Percentiles rank a stretch among this genome's conserved stretches.
Evolutionary conservation across 2,888 invertebrate genomes (phyloP).

Genomic region (Serripes groenlandicus): DNA sequence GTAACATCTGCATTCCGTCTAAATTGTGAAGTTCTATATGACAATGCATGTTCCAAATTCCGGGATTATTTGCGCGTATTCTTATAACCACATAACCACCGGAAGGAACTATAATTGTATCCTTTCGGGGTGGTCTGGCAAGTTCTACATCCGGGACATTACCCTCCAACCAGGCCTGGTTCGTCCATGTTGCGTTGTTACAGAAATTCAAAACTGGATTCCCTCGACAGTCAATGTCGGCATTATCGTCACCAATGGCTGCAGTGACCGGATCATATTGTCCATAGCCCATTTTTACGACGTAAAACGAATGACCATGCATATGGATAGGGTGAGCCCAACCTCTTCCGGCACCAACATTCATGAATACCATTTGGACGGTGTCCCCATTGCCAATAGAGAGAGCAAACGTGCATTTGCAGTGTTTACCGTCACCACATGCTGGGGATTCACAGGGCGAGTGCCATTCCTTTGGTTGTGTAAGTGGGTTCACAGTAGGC

Average conservation of each 20-base stretch:
- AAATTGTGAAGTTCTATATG: constrained; percentile 80
- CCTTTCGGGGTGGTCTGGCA: constrained; percentile 78
- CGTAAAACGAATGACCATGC: constrained; percentile 83
- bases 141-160: constrained; percentile 77
- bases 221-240: constrained; percentile 70
- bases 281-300: constrained; percentile 81
- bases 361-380: constrained; percentile 78
- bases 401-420: constrained; percentile 77
- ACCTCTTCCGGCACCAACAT: constrained; percentile 77
- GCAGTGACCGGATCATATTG: constrained; percentile 63
- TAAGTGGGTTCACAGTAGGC: constrained; percentile 71
- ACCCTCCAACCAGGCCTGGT: constrained; percentile 76
- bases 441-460: constrained; percentile 68
- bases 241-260: constrained; percentile 66
- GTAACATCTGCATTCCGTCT: constrained; percentile 82
- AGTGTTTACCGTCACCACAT: constrained; percentile 70
- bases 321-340: constrained; percentile 83
- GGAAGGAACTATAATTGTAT: constrained; percentile 83
- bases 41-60: constrained; percentile 83
- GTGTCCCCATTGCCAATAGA: constrained; percentile 71
- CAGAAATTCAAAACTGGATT: constrained; percentile 72
- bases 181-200: constrained; percentile 78
- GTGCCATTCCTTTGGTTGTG: constrained; percentile 73
- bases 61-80: constrained; percentile 83
- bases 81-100: constrained; percentile 83